These are phyloP conservation scores for Hypocryptadius cinnamomeus DNA, from an alignment of 2,113 vertebrate genomes.

Conservation along the genomic window DNA sequence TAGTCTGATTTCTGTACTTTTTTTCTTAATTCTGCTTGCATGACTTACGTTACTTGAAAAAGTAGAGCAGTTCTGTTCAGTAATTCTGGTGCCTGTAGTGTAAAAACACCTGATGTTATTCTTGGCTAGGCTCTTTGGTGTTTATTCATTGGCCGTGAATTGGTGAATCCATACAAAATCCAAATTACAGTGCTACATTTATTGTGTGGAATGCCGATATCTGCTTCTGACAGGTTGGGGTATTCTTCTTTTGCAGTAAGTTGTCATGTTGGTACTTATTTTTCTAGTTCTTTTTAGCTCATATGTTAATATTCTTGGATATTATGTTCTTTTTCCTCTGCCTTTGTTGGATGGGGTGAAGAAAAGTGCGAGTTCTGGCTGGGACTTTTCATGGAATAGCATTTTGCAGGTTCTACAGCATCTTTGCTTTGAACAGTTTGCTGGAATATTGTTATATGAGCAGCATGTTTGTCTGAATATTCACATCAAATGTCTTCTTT, in stretches of 20 bases:
- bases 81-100: neutral
- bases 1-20: neutral
- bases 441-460: neutral
- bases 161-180: neutral
- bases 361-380: neutral
- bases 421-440: neutral
- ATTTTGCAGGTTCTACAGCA: neutral
- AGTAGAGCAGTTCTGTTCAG: neutral
- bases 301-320: neutral
- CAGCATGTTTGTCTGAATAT: neutral
- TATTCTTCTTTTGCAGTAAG: neutral
- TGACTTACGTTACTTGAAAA: neutral
- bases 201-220: neutral
- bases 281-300: neutral
- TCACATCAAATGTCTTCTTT: neutral
- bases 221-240: neutral
- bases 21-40: neutral
- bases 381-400: neutral
- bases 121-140: neutral
- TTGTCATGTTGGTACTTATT: neutral
- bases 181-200: neutral
- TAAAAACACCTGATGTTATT: neutral
- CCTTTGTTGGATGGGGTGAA: neutral
- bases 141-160: neutral
- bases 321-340: neutral